phyloP scores from a whole-genome alignment of 2,888 invertebrate species.

The Liodrosophila aerea region DNA sequence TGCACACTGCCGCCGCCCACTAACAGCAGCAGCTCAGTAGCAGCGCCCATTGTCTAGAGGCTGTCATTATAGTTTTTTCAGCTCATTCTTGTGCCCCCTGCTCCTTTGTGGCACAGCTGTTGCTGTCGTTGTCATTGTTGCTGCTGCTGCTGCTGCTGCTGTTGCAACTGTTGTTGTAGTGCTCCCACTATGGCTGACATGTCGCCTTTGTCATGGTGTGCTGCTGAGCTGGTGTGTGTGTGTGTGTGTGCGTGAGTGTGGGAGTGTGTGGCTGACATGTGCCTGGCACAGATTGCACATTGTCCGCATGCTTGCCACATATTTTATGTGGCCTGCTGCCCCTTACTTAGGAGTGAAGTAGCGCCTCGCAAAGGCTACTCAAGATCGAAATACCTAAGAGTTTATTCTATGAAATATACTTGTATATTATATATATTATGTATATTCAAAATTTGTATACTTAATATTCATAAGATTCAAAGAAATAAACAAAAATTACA shows the following conservation, averaged over 20 bases:
- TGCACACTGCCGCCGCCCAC: conserved; percentile 22
- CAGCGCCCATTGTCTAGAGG: conserved; percentile 53
- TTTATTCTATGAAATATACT: too few species aligned
- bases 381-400: too few species aligned
- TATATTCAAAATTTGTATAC: too few species aligned
- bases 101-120: conserved; percentile 36
- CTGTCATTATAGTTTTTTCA: conserved; percentile 62
- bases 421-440: too few species aligned
- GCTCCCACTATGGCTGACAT: conserved; percentile 45
- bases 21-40: conserved; percentile 3
- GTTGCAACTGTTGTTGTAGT: conserved; percentile 21
- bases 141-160: conserved; percentile 10
- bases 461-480: too few species aligned
- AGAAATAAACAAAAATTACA: too few species aligned
- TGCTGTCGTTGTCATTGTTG: conserved; percentile 25
- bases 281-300: conserved; percentile 74
- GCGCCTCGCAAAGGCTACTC: conserved; percentile 7
- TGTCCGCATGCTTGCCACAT: conserved; percentile 56
- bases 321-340: conserved; percentile 41
- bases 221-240: conserved; percentile 6
- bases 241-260: conserved; percentile 16
- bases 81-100: conserved; percentile 27
- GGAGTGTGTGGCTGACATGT: conserved; percentile 58
- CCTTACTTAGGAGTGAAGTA: conserved; percentile 9
- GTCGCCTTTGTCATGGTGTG: conserved; percentile 36